Base-by-base conservation (phyloP, 2,113 vertebrate genomes). In the Sardina pilchardus region DNA sequence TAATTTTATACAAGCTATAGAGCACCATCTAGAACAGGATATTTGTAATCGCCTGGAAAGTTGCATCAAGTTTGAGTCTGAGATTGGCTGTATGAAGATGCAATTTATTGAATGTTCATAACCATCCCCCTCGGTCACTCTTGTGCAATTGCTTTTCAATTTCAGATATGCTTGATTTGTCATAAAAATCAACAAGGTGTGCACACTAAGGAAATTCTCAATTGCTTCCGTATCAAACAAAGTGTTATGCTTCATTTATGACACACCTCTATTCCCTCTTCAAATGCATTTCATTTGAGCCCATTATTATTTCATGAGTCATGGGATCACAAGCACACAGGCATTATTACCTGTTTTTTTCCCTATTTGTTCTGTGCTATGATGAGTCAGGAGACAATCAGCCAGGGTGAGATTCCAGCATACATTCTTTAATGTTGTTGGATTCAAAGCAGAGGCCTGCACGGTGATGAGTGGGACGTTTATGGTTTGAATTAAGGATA, bases 111-210 rank as follows among this genome's bases (percentile, higher is more conserved):
- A 59, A 59, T 59, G 53, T 59, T 59, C 24, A 59, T 59, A 24
- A 59, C 53, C 0, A 21, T 59, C 21, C 53, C 53, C 53, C 53
- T 24, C 48, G 19, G 19, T 59, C 53, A 59, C 53, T 59, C 53
- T 59, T 59, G 53, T 59, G 53, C 53, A 59, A 24, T 59, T 59
- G 53, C 53, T 59, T 59, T 59, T 59, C 53, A 59, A 59, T 59
- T 59, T 24, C 53, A 59, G 53, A 24, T 56, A 56, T 21, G 19
- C 53, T 56, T 59, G 53, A 59, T 59, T 59, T 24, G 19, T 19
- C 4, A 24, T 7, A n/a, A n/a, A 56, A 59, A 59, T 24, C 24
- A 59, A 59, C 53, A 59, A 59, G 53, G 19, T 3, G 3, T 19
- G 21, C 53, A 59, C 53, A 59, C 53, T 24, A 21, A 59, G 53